Conservation (phyloP, 2,888 invertebrate genomes). For the Beris chalybata region DNA sequence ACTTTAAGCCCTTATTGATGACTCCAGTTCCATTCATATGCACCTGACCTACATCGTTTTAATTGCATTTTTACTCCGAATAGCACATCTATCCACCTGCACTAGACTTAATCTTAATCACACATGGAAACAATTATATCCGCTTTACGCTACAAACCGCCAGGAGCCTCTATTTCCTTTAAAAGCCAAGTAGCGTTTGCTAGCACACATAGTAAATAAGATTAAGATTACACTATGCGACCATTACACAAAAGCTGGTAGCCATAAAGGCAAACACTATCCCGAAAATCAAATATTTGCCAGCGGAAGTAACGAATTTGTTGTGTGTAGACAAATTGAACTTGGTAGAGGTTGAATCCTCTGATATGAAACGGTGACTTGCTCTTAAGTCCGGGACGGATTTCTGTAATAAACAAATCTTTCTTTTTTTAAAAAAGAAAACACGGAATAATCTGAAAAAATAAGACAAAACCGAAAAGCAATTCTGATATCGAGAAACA, state of each 20-base stretch:
- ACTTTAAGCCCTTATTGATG: too few species aligned
- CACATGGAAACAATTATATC: constrained; percentile 4
- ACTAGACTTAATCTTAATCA: too few species aligned
- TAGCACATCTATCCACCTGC: too few species aligned
- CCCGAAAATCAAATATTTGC: constrained; percentile 29
- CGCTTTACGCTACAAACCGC: background rate
- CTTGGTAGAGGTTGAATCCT: constrained; percentile 16
- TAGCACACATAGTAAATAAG: constrained; percentile 13
- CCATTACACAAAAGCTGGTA: constrained; percentile 22
- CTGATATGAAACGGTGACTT: constrained; percentile 5
- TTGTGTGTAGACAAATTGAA: constrained; percentile 20
- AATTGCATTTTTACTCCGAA: too few species aligned
- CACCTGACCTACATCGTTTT: too few species aligned
- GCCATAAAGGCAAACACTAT: constrained; percentile 21
- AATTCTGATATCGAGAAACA: background rate
- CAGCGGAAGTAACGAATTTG: constrained; percentile 32
- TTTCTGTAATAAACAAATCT: constrained; percentile 3
- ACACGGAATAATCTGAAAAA: background rate
- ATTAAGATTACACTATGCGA: constrained; percentile 16
- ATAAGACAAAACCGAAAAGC: background rate
- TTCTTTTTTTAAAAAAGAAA: too few species aligned
- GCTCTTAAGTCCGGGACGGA: background rate
- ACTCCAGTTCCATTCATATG: too few species aligned
- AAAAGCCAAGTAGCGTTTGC: constrained; percentile 22
- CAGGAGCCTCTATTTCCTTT: background rate